These are phyloP conservation scores for Darevskia mixta DNA, from an alignment of 2,797 vertebrate species.

Conservation along the genomic window DNA sequence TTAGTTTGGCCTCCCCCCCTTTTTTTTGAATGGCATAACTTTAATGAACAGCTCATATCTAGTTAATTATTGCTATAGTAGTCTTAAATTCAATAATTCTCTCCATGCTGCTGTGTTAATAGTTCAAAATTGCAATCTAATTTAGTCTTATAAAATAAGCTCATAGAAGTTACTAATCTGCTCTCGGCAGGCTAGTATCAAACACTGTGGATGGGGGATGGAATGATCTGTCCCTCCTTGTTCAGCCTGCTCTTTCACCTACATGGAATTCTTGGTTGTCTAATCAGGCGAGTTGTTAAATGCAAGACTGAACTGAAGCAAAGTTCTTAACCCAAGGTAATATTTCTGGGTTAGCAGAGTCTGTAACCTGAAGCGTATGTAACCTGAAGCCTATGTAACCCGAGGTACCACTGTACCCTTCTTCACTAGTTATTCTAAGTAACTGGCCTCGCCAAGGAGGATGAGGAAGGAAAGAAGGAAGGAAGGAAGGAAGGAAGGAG, in stretches of 20 bases:
- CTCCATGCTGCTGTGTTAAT: too few species aligned
- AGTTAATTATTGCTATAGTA: not conserved
- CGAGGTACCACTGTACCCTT: not conserved
- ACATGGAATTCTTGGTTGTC: not conserved
- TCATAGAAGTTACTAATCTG: not conserved
- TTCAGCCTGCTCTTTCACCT: not conserved
- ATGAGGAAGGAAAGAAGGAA: not conserved
- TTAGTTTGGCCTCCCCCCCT: not conserved
- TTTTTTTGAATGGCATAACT: not conserved
- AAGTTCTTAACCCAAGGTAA: too few species aligned
- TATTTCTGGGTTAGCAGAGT: too few species aligned
- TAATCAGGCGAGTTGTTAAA: not conserved
- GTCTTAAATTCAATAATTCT: not conserved
- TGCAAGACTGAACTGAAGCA: not conserved
- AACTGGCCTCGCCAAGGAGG: conserved; percentile 31
- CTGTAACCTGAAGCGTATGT: too few species aligned
- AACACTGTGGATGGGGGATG: not conserved
- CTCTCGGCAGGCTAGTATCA: not conserved
- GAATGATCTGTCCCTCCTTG: not conserved
- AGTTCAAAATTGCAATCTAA: not conserved
- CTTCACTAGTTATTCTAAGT: conserved; percentile 27
- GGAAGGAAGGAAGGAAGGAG: too few species aligned
- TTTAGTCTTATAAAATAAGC: not conserved
- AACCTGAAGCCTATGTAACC: too few species aligned
- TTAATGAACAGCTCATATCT: not conserved